Percentiles rank a stretch among this genome's conserved stretches.
These are phyloP conservation scores for Paedocypris sp. DNA, from an alignment of 2,113 vertebrate genomes.

Conservation along the genomic window DNA sequence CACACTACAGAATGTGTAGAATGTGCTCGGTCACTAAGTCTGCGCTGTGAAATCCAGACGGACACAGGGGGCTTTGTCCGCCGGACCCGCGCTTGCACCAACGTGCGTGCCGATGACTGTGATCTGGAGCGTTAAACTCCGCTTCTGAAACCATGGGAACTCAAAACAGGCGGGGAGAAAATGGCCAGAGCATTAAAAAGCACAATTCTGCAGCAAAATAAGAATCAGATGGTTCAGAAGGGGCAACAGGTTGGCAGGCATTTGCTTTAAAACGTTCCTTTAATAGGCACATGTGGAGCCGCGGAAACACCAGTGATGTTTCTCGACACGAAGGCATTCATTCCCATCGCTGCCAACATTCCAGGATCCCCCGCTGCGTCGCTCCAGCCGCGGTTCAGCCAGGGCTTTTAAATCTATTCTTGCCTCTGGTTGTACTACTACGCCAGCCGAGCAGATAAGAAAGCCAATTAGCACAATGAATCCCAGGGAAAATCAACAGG, in stretches of 20 bases:
- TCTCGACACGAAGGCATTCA: neutral
- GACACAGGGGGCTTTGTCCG: neutral
- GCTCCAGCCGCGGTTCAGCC: neutral
- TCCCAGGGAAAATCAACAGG: neutral
- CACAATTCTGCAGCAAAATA: too few species aligned
- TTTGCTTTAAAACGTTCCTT: too few species aligned
- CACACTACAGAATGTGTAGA: neutral
- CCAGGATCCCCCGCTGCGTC: neutral
- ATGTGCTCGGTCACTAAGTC: neutral
- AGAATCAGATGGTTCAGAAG: too few species aligned
- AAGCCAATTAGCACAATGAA: constrained; percentile 15
- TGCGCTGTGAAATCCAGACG: neutral
- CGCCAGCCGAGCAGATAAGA: neutral
- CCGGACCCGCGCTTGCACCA: too few species aligned
- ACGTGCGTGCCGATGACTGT: too few species aligned
- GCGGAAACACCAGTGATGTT: neutral
- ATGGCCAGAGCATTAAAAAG: too few species aligned
- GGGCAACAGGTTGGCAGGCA: too few species aligned
- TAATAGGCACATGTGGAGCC: neutral
- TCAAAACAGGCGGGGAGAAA: too few species aligned
- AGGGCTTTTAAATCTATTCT: constrained; percentile 1
- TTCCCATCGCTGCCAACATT: neutral
- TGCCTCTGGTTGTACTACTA: constrained; percentile 2
- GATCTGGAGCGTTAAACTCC: too few species aligned
- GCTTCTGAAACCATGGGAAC: too few species aligned